Evolutionary conservation across 2,797 vertebrate species (phyloP).

Genomic region (Tympanoctomys barrerae): DNA sequence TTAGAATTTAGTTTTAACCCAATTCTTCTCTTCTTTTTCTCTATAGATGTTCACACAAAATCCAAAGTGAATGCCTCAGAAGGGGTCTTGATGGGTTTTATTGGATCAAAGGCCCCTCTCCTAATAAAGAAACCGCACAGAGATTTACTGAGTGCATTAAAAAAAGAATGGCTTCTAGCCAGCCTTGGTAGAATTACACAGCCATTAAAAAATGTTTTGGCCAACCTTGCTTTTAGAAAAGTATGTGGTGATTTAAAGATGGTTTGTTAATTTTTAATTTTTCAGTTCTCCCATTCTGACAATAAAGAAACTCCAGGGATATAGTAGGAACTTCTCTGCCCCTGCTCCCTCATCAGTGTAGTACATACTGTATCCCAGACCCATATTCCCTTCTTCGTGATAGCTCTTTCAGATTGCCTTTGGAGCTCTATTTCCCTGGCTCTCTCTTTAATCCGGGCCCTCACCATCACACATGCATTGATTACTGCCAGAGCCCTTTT

Average conservation of each 20-base stretch:
- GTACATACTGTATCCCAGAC: not conserved
- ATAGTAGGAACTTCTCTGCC: not conserved
- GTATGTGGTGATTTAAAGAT: slow-evolving; percentile 54
- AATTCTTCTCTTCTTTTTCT: slow-evolving; percentile 63
- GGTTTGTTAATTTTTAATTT: slow-evolving; percentile 66
- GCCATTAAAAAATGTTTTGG: slow-evolving; percentile 55
- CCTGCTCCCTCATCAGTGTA: not conserved
- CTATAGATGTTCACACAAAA: slow-evolving; percentile 65
- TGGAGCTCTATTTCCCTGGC: not conserved
- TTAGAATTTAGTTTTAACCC: slow-evolving; percentile 69
- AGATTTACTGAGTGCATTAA: slow-evolving; percentile 74
- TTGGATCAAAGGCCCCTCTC: slow-evolving; percentile 73
- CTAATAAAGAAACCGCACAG: slow-evolving; percentile 69
- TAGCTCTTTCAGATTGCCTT: not conserved
- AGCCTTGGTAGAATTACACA: slow-evolving; percentile 61
- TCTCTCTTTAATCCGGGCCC: not conserved
- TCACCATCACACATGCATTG: not conserved
- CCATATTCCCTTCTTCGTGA: slow-evolving; percentile 36
- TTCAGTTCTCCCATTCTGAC: slow-evolving; percentile 41
- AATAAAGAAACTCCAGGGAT: not conserved
- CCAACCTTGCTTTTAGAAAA: slow-evolving; percentile 60
- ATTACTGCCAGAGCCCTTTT: not conserved
- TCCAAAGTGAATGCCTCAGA: slow-evolving; percentile 76
- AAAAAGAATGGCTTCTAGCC: slow-evolving; percentile 68
- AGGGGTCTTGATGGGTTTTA: slow-evolving; percentile 79